A percentile compares a stretch with the other conserved stretches of the same genome.
These are phyloP conservation scores for Todus mexicanus DNA, from an alignment of 2,797 vertebrate species.

Conservation along the genomic window DNA sequence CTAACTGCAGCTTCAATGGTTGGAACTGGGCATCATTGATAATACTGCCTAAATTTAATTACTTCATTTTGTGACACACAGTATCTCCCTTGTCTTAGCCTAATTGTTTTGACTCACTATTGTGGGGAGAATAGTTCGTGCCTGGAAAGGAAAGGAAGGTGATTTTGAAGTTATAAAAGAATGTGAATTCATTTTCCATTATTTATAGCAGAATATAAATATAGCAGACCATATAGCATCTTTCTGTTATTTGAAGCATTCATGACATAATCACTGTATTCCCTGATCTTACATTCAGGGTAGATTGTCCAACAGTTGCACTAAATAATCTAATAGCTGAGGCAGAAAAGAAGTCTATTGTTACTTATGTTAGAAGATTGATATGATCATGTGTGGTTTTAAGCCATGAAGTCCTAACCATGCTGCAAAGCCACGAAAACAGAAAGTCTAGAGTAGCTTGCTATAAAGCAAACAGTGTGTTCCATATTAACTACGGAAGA, in stretches of 20 bases:
- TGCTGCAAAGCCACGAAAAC: not conserved
- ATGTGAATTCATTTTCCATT: not conserved
- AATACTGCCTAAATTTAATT: constrained; percentile 52
- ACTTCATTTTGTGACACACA: constrained; percentile 8
- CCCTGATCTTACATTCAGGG: not conserved
- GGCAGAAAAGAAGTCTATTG: not conserved
- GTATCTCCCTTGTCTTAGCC: constrained; percentile 28
- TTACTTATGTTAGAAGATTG: constrained; percentile 1
- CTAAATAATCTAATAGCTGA: not conserved
- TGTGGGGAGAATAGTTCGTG: not conserved
- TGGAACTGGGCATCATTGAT: constrained; percentile 40
- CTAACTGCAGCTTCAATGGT: not conserved
- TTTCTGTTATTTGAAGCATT: constrained; percentile 1
- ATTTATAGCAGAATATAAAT: not conserved
- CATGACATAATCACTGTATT: not conserved
- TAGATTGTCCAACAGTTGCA: not conserved
- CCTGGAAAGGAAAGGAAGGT: constrained; percentile 21
- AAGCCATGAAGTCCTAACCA: not conserved
- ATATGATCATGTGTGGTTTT: not conserved
- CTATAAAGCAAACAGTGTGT: not conserved
- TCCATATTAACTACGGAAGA: not conserved
- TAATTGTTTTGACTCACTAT: constrained; percentile 29
- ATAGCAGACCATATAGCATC: not conserved
- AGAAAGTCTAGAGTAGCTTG: not conserved
- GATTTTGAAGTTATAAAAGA: not conserved